phyloP scores from a whole-genome alignment of 2,113 vertebrate genomes.

The Bubo bubo region DNA sequence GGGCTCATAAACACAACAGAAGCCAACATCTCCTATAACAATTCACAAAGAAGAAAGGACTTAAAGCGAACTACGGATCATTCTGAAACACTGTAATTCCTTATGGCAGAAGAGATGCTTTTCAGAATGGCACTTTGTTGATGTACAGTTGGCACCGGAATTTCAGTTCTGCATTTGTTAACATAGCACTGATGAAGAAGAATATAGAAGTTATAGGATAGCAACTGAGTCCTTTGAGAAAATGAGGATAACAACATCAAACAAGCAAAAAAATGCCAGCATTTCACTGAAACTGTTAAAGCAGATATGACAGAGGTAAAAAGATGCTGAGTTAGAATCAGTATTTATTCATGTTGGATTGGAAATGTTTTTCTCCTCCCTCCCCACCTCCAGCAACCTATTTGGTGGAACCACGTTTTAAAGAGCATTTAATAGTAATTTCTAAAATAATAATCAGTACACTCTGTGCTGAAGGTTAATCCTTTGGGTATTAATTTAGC shows the following conservation, averaged over 20 bases:
- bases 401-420: slow-evolving; percentile 2
- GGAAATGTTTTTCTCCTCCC: not conserved
- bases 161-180: not conserved
- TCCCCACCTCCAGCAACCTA: fast-evolving
- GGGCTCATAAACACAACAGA: not conserved
- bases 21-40: not conserved
- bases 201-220: not conserved
- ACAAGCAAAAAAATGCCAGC: fast-evolving
- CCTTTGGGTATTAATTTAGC: slow-evolving; percentile 69
- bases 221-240: not conserved
- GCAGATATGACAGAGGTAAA: not conserved
- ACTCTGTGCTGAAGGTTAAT: slow-evolving; percentile 17
- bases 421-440: slow-evolving; percentile 33
- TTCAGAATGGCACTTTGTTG: not conserved
- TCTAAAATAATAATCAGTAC: slow-evolving; percentile 39
- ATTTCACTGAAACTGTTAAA: not conserved
- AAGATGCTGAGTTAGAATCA: not conserved
- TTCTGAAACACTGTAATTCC: not conserved
- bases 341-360: not conserved
- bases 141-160: not conserved
- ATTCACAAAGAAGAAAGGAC: not conserved
- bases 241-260: not conserved
- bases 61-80: not conserved
- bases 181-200: not conserved
- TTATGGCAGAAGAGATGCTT: not conserved